A percentile compares a stretch with the other conserved stretches of the same genome.
phyloP scores from a whole-genome alignment of 2,797 vertebrate species.

The Aythya fuligula region DNA sequence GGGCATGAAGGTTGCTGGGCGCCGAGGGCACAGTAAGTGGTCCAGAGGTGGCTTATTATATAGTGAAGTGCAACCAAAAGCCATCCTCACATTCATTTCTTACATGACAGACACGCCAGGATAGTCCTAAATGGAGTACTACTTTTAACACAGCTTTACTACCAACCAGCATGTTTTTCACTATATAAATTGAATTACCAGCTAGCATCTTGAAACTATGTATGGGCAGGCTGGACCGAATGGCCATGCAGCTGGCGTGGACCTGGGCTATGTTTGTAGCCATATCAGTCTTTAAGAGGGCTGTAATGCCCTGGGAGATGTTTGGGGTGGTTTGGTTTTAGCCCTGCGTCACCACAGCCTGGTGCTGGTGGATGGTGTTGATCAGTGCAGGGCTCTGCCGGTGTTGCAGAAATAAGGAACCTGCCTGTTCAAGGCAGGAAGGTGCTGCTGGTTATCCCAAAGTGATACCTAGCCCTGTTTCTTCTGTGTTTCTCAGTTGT shows the following conservation, averaged over 20 bases:
- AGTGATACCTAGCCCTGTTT: neutral
- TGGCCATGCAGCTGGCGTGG: neutral
- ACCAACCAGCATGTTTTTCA: neutral
- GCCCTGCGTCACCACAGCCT: neutral
- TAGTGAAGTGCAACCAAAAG: fast-evolving
- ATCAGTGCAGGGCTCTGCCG: neutral
- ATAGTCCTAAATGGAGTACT: neutral
- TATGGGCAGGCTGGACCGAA: no score
- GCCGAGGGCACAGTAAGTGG: neutral
- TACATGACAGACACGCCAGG: fast-evolving
- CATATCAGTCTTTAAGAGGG: neutral
- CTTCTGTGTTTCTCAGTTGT: neutral
- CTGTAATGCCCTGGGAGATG: neutral
- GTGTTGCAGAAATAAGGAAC: neutral
- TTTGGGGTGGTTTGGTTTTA: neutral
- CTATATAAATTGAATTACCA: neutral
- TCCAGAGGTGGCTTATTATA: neutral
- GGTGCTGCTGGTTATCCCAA: neutral
- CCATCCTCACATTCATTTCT: neutral
- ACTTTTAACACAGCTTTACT: neutral
- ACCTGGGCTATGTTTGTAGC: neutral
- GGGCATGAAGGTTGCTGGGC: neutral
- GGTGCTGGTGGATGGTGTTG: neutral
- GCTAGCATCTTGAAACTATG: neutral
- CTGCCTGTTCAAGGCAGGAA: neutral